A percentile compares a stretch with the other conserved stretches of the same genome.
phyloP scores from a whole-genome alignment of 2,113 vertebrate species.

The Sander lucioperca region DNA sequence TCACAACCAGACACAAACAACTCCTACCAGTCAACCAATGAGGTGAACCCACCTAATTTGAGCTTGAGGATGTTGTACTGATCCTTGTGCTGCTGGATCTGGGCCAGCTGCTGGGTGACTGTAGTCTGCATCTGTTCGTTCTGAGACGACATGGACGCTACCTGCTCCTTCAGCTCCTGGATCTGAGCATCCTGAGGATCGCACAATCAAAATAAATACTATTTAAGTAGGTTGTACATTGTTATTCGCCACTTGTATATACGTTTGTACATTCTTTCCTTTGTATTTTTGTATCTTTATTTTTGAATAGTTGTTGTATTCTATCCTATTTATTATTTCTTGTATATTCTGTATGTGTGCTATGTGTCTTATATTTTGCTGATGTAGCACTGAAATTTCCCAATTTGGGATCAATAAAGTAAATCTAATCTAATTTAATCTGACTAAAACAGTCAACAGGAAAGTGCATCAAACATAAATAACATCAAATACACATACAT shows the following conservation, averaged over 20 bases:
- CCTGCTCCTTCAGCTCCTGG: slow-evolving; percentile 92
- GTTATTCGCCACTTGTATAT: too few relatives aligned
- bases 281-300: too few relatives aligned
- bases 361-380: too few relatives aligned
- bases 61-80: slow-evolving; percentile 98
- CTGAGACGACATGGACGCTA: slow-evolving; percentile 86
- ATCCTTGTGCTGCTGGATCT: slow-evolving; percentile 98
- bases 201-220: not conserved
- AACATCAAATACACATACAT: not conserved
- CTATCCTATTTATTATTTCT: too few relatives aligned
- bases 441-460: slow-evolving; percentile 8
- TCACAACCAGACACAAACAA: not conserved
- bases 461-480: not conserved
- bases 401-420: too few relatives aligned
- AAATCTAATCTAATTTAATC: not conserved
- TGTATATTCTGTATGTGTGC: too few relatives aligned
- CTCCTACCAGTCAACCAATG: not conserved
- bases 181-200: slow-evolving; percentile 90
- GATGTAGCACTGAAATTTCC: too few relatives aligned
- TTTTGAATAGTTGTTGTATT: too few relatives aligned
- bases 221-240: too few relatives aligned
- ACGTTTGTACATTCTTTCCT: too few relatives aligned
- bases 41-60: slow-evolving; percentile 87
- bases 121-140: slow-evolving; percentile 91
- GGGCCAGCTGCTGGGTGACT: slow-evolving; percentile 90